Evolutionary conservation across 1,140 invertebrate genomes (phyloP).

Genomic region (Drosophila sproati): DNA sequence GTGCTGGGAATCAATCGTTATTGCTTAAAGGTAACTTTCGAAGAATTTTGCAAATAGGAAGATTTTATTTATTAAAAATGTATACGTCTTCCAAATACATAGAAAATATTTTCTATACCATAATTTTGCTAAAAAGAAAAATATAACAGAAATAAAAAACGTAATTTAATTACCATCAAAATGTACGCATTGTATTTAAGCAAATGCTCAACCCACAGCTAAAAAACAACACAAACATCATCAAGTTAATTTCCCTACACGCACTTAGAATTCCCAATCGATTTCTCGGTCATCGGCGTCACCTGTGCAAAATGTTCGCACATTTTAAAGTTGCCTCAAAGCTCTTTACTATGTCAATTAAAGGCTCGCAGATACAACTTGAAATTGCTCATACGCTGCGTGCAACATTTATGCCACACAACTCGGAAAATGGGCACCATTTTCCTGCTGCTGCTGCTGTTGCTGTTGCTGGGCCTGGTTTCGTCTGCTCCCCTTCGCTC

Average conservation of each 20-base stretch:
- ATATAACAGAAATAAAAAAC: too few species aligned
- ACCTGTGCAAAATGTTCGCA: background rate
- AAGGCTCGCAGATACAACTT: constrained; percentile 58
- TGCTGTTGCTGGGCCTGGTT: background rate
- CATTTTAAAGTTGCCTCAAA: constrained; percentile 57
- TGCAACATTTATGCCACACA: constrained; percentile 45
- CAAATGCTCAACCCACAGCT: too few species aligned
- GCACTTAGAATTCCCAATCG: background rate
- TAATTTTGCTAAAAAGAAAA: too few species aligned
- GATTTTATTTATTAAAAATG: too few species aligned
- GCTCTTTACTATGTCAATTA: constrained; percentile 73
- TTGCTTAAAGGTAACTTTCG: too few species aligned
- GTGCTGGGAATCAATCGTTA: background rate
- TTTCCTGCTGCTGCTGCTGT: constrained; percentile 1
- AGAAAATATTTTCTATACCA: too few species aligned
- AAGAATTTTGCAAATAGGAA: too few species aligned
- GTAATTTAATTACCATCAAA: too few species aligned
- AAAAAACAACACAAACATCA: background rate
- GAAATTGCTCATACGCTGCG: constrained; percentile 62
- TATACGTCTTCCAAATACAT: too few species aligned
- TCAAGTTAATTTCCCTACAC: background rate
- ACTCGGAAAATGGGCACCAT: constrained; percentile 16
- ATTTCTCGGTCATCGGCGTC: constrained; percentile 4
- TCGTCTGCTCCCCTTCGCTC: background rate
- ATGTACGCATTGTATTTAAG: too few species aligned